A percentile compares a stretch with the other conserved stretches of the same genome.
phyloP scores from a whole-genome alignment of 2,113 vertebrate genomes.

The Apus apus region DNA sequence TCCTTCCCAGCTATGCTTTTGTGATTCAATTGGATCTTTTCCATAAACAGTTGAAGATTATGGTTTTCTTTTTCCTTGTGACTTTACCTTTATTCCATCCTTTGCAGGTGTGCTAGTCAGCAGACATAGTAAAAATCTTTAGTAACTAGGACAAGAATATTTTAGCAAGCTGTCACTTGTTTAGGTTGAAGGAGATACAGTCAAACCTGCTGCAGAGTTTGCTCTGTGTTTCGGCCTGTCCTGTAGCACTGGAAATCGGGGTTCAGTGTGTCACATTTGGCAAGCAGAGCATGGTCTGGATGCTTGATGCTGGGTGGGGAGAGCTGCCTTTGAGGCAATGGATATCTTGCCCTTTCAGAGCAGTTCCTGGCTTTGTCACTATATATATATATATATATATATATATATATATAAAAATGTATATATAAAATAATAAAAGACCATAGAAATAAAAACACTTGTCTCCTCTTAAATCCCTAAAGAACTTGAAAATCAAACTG shows the following conservation, averaged over 20 bases:
- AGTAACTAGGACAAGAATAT: not conserved
- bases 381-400: too few species aligned
- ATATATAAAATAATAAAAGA: not conserved
- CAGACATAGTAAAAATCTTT: not conserved
- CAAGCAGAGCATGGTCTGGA: not conserved
- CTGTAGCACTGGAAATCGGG: not conserved
- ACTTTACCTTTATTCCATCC: not conserved
- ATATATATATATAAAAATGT: too few species aligned
- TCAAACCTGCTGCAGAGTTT: not conserved
- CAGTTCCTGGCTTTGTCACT: not conserved
- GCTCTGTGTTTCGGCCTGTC: not conserved
- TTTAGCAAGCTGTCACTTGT: not conserved
- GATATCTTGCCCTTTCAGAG: not conserved
- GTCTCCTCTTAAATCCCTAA: not conserved
- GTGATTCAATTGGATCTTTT: not conserved
- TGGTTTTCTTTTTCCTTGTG: not conserved
- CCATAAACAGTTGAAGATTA: not conserved
- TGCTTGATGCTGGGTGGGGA: not conserved
- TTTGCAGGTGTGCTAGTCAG: not conserved
- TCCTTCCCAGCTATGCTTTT: not conserved
- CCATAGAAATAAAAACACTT: not conserved
- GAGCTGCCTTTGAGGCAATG: not conserved
- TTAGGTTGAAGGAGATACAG: not conserved
- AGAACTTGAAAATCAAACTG: not conserved
- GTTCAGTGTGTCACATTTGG: not conserved